These are phyloP conservation scores for Cavia porcellus DNA, from an alignment of 2,113 vertebrate species.

Conservation along the genomic window DNA sequence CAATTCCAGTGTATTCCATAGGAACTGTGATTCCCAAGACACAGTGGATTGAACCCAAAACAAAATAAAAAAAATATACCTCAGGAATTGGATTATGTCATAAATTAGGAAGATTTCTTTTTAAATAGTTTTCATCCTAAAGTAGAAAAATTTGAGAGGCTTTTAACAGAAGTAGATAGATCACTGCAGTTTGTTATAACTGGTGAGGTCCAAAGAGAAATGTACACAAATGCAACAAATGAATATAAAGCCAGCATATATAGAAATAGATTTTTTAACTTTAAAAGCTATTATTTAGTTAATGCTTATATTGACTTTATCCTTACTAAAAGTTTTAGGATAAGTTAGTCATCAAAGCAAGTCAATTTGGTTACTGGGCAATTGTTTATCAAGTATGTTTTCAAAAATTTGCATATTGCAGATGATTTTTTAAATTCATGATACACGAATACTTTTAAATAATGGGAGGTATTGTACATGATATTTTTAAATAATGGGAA, in stretches of 20 bases:
- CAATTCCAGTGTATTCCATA: neutral
- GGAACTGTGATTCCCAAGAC: neutral
- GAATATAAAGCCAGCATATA: neutral
- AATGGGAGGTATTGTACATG: neutral
- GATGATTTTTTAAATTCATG: constrained; percentile 33
- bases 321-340: neutral
- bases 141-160: neutral
- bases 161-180: neutral
- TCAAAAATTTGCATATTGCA: neutral
- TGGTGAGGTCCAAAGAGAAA: neutral
- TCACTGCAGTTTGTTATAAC: neutral
- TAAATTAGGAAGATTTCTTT: constrained; percentile 11
- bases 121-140: neutral
- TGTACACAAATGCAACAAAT: neutral
- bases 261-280: neutral
- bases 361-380: neutral
- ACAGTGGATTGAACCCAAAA: neutral
- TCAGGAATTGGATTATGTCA: neutral
- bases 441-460: too few species aligned
- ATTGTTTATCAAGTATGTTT: neutral
- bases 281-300: neutral
- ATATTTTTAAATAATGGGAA: neutral
- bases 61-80: neutral
- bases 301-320: constrained; percentile 5
- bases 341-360: constrained; percentile 36